Evolutionary conservation across 2,797 vertebrate genomes (phyloP).

Genomic region (Acrossocheilus wenchowensis): DNA sequence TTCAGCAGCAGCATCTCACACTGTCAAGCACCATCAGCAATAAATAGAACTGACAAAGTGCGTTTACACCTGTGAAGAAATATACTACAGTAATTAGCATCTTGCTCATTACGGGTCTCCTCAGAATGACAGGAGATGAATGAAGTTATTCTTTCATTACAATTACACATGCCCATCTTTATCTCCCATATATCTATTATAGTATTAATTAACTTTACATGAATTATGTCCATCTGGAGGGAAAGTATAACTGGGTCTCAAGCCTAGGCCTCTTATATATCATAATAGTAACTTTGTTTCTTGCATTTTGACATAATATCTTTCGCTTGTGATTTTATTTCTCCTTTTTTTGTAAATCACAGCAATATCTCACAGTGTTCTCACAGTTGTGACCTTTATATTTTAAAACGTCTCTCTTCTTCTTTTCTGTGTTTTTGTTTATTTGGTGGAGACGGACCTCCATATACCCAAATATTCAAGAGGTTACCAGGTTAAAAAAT

Average conservation of each 20-base stretch:
- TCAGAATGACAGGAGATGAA: not conserved
- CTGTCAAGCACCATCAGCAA: conserved; percentile 23
- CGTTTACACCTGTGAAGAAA: conserved; percentile 8
- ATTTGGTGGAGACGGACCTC: not conserved
- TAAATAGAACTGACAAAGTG: not conserved
- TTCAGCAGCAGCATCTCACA: conserved; percentile 16
- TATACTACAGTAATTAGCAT: conserved; percentile 15
- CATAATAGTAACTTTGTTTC: not conserved
- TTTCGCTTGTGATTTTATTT: not conserved
- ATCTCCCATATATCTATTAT: not conserved
- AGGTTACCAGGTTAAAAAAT: too few relatives aligned
- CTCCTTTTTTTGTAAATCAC: not conserved
- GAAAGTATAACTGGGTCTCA: not conserved
- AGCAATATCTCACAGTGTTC: not conserved
- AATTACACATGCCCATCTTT: not conserved
- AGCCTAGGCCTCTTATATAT: too few relatives aligned
- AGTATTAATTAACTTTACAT: not conserved
- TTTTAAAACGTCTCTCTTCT: not conserved
- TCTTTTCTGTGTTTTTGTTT: not conserved
- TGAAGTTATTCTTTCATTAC: not conserved
- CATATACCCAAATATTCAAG: too few relatives aligned
- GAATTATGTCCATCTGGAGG: not conserved
- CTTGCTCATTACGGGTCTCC: not conserved
- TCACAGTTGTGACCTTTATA: not conserved
- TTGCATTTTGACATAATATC: not conserved